Evolutionary conservation across 2,113 vertebrate species (phyloP).

Genomic region (Chloebia gouldiae): DNA sequence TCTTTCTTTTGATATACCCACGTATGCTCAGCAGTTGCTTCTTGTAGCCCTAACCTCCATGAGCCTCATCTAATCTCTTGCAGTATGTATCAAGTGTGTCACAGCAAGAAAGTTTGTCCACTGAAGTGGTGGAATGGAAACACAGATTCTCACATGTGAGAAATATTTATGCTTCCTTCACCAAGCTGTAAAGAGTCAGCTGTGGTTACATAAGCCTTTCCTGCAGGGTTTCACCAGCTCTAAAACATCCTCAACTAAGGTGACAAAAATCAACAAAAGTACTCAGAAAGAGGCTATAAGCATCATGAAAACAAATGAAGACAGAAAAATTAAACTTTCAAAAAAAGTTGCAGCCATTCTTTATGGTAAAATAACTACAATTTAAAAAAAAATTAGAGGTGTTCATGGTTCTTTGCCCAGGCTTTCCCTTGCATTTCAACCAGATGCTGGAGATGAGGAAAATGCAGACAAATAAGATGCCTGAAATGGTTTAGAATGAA

Average conservation of each 20-base stretch:
- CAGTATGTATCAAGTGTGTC: background rate
- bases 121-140: background rate
- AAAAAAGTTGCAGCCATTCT: background rate
- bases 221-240: background rate
- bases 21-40: accelerated
- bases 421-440: background rate
- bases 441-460: background rate
- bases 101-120: background rate
- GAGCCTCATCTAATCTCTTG: background rate
- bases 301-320: background rate
- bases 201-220: background rate
- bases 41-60: background rate
- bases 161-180: background rate
- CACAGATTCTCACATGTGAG: background rate
- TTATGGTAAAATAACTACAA: background rate
- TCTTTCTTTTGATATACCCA: background rate
- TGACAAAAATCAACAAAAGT: background rate
- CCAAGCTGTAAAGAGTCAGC: background rate
- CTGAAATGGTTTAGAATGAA: background rate
- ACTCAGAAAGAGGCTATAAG: background rate
- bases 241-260: background rate
- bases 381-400: background rate
- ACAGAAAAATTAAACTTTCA: background rate
- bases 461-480: background rate
- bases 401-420: background rate